Conservation (phyloP, 2,113 vertebrate species). For the Hemiscyllium ocellatum region DNA sequence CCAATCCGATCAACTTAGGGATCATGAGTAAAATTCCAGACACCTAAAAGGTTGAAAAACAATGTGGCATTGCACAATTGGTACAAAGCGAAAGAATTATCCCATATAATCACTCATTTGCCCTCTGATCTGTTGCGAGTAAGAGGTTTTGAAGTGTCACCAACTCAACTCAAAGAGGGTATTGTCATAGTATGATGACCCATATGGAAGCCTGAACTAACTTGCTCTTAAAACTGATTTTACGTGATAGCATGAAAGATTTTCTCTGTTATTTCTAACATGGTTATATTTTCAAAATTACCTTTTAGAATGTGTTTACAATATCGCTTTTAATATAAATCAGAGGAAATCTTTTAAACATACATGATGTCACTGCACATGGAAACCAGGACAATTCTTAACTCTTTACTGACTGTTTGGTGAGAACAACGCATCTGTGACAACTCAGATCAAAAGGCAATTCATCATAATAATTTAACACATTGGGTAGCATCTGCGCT, state of each 20-base stretch:
- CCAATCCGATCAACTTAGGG: constrained; percentile 15
- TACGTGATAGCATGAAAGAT: background rate
- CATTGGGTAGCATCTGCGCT: background rate
- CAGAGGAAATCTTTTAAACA: background rate
- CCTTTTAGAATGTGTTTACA: background rate
- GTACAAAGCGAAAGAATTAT: constrained; percentile 17
- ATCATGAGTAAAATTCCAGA: constrained; percentile 26
- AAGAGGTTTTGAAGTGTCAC: background rate
- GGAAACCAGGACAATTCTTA: background rate
- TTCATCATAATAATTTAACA: background rate
- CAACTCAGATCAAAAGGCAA: background rate
- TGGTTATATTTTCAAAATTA: background rate
- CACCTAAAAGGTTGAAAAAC: constrained; percentile 24
- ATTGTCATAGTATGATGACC: background rate
- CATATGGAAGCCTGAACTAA: background rate
- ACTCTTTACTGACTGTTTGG: background rate
- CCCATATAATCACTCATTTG: constrained; percentile 31
- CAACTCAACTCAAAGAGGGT: constrained; percentile 14
- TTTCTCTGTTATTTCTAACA: background rate
- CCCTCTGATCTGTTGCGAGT: constrained; percentile 15
- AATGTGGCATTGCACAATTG: constrained; percentile 21
- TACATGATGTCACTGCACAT: background rate
- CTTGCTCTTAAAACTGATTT: background rate
- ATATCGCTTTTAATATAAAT: background rate
- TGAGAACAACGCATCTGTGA: background rate